phyloP scores from a whole-genome alignment of 2,888 invertebrate species.

The Dusona sp. region DNA sequence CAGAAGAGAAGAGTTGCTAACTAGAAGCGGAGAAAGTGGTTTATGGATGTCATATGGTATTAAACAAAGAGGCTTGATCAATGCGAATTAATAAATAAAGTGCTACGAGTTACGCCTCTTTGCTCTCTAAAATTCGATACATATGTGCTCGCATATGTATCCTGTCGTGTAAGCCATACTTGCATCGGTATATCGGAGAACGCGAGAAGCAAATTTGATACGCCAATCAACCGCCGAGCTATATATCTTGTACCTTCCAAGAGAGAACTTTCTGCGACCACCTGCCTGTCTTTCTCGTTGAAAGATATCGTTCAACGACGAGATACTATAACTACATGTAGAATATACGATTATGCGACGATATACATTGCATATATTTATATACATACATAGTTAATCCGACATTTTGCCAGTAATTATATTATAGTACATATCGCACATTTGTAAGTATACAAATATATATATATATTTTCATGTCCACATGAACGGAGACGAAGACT shows the following conservation, averaged over 20 bases:
- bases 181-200: slow-evolving; percentile 36
- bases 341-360: slow-evolving; percentile 46
- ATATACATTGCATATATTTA: slow-evolving; percentile 1
- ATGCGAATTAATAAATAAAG: slow-evolving; percentile 8
- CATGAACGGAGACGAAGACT: slow-evolving; percentile 15
- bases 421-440: slow-evolving; percentile 15
- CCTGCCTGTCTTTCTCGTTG: slow-evolving; percentile 63
- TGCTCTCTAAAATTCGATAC: slow-evolving; percentile 16
- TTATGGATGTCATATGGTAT: slow-evolving; percentile 1
- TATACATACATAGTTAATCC: neutral
- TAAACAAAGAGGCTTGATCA: slow-evolving; percentile 14
- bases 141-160: slow-evolving; percentile 8
- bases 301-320: slow-evolving; percentile 64
- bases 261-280: slow-evolving; percentile 45
- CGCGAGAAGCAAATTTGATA: slow-evolving; percentile 64
- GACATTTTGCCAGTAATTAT: slow-evolving; percentile 44
- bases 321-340: slow-evolving; percentile 54
- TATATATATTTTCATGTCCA: neutral
- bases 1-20: slow-evolving; percentile 20
- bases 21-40: slow-evolving; percentile 54
- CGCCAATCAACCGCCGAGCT: slow-evolving; percentile 61
- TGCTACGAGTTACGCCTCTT: slow-evolving; percentile 24
- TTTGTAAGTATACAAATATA: slow-evolving; percentile 12
- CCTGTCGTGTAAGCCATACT: slow-evolving; percentile 34
- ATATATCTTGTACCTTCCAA: slow-evolving; percentile 49